Evolutionary conservation across 1,140 invertebrate species (phyloP), one percentile per base, ranked within the genome.

Genomic region (Drosophila sucinea): DNA sequence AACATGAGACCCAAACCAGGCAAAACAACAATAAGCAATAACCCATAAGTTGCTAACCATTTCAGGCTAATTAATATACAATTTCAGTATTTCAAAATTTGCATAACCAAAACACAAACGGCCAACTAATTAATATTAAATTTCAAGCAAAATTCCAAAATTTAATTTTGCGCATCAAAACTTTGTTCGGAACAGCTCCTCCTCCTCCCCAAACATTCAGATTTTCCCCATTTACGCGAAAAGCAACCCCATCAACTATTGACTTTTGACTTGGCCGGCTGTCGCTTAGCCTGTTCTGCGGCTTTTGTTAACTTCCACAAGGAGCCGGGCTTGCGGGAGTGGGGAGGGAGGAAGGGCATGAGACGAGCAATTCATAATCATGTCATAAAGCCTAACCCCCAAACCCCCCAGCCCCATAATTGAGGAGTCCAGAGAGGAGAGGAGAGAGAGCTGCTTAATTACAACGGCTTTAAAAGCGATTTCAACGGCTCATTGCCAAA

Each of bases 391-490:
- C 75, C 68, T 63, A 61, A 68, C 62, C 68, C 67, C 68, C 60
- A 41, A 56, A n/a, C 72, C 27, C 58, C 40, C 23, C 38, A 4
- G 47, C 11, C 38, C n/a, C 27, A 51, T 60, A 70, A 41, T 60
- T 65, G 10, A 38, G 30, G 10, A 38, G 35, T 2, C 40, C 5
- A 23, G 41, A 27, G 56, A 11, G 23, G 25, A 41, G 69, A 70
- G 65, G 69, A 54, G 67, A 62, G 67, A 44, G 86, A 82, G 77
- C 70, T 75, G 84, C 84, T 87, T 87, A 87, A 87, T 87, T 87
- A 87, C 84, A 87, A 84, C 67, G 84, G 84, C 84, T 87, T 87
- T 87, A 87, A 87, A 77, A 79, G 80, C 80, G 84, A 87, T 87
- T 89, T 83, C 80, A 78, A 84, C 84, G 84, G 84, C 80, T 81